phyloP scores from a whole-genome alignment of 1,140 invertebrate species.

The Drosophila repletoides region DNA sequence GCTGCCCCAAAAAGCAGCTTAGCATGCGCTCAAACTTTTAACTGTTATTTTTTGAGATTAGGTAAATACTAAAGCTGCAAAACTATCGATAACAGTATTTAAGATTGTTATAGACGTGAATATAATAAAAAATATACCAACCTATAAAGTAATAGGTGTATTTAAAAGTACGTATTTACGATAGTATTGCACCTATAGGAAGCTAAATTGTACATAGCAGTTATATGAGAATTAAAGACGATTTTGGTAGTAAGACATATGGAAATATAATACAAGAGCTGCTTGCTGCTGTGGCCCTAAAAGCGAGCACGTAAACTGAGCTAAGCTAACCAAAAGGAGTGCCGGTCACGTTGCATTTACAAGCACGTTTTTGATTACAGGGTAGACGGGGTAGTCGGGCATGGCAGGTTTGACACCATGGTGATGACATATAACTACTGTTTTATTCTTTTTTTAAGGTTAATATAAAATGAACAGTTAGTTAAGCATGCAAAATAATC shows the following conservation, averaged over 20 bases:
- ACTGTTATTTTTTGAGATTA: constrained; percentile 42
- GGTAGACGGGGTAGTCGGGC: background rate
- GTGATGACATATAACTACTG: constrained; percentile 67
- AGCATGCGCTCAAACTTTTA: constrained; percentile 36
- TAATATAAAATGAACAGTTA: constrained; percentile 51
- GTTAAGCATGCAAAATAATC: constrained; percentile 62
- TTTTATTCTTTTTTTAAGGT: constrained; percentile 25
- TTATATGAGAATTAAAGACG: constrained; percentile 58
- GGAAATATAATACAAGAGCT: constrained; percentile 41
- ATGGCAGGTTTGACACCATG: constrained; percentile 7
- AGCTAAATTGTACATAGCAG: constrained; percentile 46
- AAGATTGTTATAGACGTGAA: too few relatives aligned
- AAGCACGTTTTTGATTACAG: constrained; percentile 66
- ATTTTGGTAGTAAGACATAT: constrained; percentile 22
- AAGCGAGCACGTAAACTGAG: constrained; percentile 46
- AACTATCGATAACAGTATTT: too few relatives aligned
- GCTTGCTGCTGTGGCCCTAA: constrained; percentile 13
- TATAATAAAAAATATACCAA: too few relatives aligned
- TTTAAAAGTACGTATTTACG: too few relatives aligned
- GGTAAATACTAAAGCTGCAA: too few relatives aligned
- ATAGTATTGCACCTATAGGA: too few relatives aligned
- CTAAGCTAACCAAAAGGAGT: constrained; percentile 60
- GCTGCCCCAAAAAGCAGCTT: constrained; percentile 60
- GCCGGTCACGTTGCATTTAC: constrained; percentile 64
- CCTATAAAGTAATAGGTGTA: too few relatives aligned